Evolutionary conservation across 2,797 vertebrate species (phyloP), one percentile per base, ranked within the genome.

Genomic region (Avahi laniger): DNA sequence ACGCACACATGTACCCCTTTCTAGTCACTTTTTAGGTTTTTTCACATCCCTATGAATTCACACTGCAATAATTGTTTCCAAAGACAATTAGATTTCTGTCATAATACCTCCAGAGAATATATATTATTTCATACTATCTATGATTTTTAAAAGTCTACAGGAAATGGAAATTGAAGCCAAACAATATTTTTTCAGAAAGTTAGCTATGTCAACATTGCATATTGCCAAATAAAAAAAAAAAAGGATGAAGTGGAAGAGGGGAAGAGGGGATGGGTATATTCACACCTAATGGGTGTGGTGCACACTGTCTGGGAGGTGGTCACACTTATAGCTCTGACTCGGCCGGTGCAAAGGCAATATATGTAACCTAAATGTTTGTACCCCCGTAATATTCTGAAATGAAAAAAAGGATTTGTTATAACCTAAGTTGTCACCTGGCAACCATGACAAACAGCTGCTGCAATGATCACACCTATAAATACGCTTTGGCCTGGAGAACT

Each of bases 381-480:
- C 22, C 54, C 54, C 54, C 54, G 24, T 57, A 24, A 57, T 57
- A 57, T 57, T 24, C 22, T 57, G 54, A 57, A 57, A 57, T 57
- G 4, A 57, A 57, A 75, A 48, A 26, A 18, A 9, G 18, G 54
- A 43, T 48, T 3, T 81, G 72, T 70, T 95, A 80, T 94, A 83
- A 91, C 50, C 89, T 50, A 72, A 97, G 85, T 91, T 92, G 96
- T 97, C 97, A 91, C 97, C 97, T 91, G 97, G 96, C 95, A 97
- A 96, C 97, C 28, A 41, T 15, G 97, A 97, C 97, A 91, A 97
- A 93, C 98, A 98, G 97, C 98, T 93, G 95, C 86, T 97, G 70
- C 78, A 59, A 75, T 92, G 75, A 93, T 98, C 98, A 95, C 86
- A 89, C 97, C 98, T 98, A 98, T 96, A 97, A 97, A 98, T 97